A percentile compares a stretch with the other conserved stretches of the same genome.
These are phyloP conservation scores for Miniopterus natalensis DNA, from an alignment of 2,113 vertebrate genomes.

Conservation along the genomic window DNA sequence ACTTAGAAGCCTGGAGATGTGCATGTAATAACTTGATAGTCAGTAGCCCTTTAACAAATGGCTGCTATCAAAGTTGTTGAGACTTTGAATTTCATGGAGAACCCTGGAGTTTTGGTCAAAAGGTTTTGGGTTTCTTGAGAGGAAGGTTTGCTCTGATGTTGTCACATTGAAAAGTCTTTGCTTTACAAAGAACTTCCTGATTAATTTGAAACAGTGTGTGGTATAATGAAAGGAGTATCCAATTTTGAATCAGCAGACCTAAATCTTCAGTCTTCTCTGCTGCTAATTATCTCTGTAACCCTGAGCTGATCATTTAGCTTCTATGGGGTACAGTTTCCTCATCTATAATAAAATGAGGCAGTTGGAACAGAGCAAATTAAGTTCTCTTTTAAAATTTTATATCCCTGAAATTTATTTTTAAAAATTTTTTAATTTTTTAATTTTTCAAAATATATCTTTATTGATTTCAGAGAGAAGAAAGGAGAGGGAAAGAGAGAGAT, in stretches of 20 bases:
- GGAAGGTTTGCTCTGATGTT: neutral
- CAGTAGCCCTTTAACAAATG: neutral
- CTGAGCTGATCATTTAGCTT: neutral
- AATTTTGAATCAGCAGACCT: neutral
- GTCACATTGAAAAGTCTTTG: neutral
- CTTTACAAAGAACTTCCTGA: neutral
- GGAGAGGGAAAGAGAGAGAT: no score
- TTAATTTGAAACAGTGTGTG: neutral
- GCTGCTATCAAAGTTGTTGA: neutral
- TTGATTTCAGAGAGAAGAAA: no score
- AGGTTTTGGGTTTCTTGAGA: neutral
- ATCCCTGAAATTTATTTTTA: neutral
- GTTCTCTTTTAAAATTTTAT: neutral
- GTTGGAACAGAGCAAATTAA: neutral
- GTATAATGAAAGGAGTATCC: neutral
- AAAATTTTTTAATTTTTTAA: no score
- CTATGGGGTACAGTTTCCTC: neutral
- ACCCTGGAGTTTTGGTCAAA: neutral
- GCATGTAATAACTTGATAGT: neutral
- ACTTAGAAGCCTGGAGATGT: neutral
- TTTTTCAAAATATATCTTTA: no score
- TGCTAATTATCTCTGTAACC: neutral
- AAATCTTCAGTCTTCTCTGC: neutral
- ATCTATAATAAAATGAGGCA: neutral
- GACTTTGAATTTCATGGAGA: neutral